A percentile compares a stretch with the other conserved stretches of the same genome.
Conservation (phyloP, 2,888 invertebrate species). For the Osedax fenrisi region DNA sequence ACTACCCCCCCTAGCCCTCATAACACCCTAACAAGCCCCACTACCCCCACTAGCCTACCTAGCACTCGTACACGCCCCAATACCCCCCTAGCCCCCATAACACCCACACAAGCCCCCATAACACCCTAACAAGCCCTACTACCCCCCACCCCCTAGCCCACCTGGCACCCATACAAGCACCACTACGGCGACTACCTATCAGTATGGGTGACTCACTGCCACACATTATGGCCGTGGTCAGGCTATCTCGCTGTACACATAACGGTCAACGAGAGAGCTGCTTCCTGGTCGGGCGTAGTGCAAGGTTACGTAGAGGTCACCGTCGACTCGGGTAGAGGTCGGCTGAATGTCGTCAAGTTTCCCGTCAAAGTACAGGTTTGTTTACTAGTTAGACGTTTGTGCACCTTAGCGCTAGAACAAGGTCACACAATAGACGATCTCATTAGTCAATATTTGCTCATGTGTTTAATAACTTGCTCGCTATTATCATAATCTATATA, state of each 20-base stretch:
- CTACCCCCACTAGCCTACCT: background rate
- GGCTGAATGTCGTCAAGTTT: background rate
- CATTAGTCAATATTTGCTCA: too few species aligned
- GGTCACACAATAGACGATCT: too few species aligned
- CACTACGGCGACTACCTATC: constrained; percentile 69
- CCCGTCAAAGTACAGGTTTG: background rate
- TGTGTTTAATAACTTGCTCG: too few species aligned
- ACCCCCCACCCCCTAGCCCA: constrained; percentile 52
- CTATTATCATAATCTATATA: too few species aligned
- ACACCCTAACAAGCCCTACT: background rate
- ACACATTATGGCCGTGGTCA: constrained; percentile 87
- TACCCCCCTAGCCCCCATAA: too few species aligned
- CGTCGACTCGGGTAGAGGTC: constrained; percentile 48
- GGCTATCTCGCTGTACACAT: constrained; percentile 79
- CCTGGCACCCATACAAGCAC: constrained; percentile 77
- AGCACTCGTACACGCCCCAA: background rate
- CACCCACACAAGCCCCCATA: background rate
- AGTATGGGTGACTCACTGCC: constrained; percentile 64
- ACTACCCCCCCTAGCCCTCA: background rate
- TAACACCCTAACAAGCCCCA: background rate
- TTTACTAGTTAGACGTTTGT: too few species aligned
- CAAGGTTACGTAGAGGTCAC: constrained; percentile 61
- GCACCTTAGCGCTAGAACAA: too few species aligned
- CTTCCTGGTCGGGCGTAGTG: constrained; percentile 64
- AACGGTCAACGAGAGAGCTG: constrained; percentile 59